phyloP scores from a whole-genome alignment of 2,797 vertebrate species.

The Sphenopsis melanotis region DNA sequence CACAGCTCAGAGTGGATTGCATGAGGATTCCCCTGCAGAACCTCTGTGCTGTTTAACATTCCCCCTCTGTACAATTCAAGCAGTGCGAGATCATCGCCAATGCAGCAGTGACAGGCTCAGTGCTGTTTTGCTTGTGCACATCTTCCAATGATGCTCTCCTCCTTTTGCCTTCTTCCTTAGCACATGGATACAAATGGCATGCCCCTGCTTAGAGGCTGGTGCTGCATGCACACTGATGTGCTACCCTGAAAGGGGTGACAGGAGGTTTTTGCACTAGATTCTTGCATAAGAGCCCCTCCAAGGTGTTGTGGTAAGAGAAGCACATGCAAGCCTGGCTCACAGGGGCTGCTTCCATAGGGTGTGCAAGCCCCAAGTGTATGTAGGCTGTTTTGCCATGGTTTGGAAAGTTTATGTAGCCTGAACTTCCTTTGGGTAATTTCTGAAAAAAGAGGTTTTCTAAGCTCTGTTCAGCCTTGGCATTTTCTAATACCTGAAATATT shows the following conservation, averaged over 20 bases:
- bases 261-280: not conserved
- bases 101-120: not conserved
- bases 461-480: not conserved
- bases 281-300: rapidly evolving
- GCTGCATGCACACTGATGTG: not conserved
- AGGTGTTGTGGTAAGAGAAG: not conserved
- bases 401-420: not conserved
- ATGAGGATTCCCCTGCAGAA: not conserved
- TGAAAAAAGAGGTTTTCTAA: not conserved
- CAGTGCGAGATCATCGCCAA: rapidly evolving
- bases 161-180: not conserved
- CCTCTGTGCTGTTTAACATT: not conserved
- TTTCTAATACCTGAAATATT: not conserved
- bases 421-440: not conserved
- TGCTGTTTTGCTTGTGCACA: not conserved
- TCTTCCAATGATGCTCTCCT: not conserved
- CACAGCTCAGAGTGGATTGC: not conserved
- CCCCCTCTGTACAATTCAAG: rapidly evolving
- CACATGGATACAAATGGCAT: not conserved
- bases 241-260: not conserved
- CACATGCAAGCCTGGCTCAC: not conserved
- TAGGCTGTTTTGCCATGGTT: not conserved
- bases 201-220: not conserved
- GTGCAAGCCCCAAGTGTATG: not conserved
- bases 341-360: not conserved